A percentile compares a stretch with the other conserved stretches of the same genome.
phyloP scores from a whole-genome alignment of 2,797 vertebrate genomes.

The Masticophis lateralis region DNA sequence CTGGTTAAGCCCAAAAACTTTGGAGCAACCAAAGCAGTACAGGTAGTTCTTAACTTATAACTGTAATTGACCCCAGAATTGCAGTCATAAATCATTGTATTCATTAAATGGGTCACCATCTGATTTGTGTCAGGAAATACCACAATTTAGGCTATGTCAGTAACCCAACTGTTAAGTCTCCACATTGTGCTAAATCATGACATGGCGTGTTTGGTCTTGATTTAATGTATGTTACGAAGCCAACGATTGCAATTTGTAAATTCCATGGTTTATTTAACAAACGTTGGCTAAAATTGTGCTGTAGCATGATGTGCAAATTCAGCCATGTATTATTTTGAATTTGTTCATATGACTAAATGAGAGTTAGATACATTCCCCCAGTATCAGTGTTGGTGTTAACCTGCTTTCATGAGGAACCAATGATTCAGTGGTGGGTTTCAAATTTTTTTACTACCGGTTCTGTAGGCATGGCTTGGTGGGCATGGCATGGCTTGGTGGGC shows the following conservation, averaged over 20 bases:
- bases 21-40: constrained; percentile 43
- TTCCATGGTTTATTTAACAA: neutral
- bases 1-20: constrained; percentile 50
- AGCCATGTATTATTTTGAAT: neutral
- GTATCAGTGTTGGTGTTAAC: neutral
- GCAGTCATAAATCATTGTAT: neutral
- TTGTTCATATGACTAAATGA: neutral
- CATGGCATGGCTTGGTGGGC: too few species aligned
- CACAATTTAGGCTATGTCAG: neutral
- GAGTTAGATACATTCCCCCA: neutral
- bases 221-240: neutral
- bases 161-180: neutral
- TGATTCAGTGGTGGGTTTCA: neutral
- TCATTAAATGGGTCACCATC: neutral
- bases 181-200: neutral
- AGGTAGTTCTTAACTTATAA: constrained; percentile 38
- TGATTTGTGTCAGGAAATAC: neutral
- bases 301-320: neutral
- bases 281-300: neutral
- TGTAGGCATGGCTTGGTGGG: too few species aligned
- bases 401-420: neutral
- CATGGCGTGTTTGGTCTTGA: neutral
- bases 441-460: too few species aligned
- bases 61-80: neutral
- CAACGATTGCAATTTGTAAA: neutral